Percentiles rank a stretch among this genome's conserved stretches.
These are phyloP conservation scores for Batillaria attramentaria DNA, from an alignment of 1,140 invertebrate species.

Conservation along the genomic window DNA sequence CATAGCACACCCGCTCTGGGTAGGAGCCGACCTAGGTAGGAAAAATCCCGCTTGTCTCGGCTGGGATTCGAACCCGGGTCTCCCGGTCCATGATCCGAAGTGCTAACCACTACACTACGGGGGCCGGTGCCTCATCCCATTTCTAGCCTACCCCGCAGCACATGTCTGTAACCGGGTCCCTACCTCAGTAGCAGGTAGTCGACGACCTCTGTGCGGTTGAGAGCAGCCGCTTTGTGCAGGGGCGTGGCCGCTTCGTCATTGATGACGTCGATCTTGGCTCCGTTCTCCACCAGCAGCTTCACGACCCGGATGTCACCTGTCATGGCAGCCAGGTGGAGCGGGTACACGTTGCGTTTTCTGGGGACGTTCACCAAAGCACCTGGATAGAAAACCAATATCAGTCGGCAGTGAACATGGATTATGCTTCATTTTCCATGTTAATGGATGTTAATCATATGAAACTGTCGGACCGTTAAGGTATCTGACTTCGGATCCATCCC, in stretches of 20 bases:
- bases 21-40: no score
- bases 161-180: background rate
- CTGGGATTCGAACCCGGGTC: no score
- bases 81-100: no score
- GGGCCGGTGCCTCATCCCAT: no score
- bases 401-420: no score
- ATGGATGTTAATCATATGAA: no score
- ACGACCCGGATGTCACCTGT: constrained; percentile 68
- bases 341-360: constrained; percentile 64
- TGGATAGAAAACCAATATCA: constrained; percentile 38
- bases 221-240: constrained; percentile 71
- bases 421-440: no score
- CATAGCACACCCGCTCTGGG: no score
- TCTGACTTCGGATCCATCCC: no score
- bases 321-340: constrained; percentile 72
- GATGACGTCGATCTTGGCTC: constrained; percentile 70
- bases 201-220: constrained; percentile 68
- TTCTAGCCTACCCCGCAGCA: background rate
- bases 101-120: no score
- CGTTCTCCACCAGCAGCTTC: constrained; percentile 66
- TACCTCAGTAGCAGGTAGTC: constrained; percentile 69
- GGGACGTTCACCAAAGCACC: constrained; percentile 70
- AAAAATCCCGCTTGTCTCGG: no score
- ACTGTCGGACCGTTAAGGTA: no score
- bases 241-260: constrained; percentile 72